Evolutionary conservation across 1,140 invertebrate species (phyloP).

Genomic region (Drosophila micromelanica): DNA sequence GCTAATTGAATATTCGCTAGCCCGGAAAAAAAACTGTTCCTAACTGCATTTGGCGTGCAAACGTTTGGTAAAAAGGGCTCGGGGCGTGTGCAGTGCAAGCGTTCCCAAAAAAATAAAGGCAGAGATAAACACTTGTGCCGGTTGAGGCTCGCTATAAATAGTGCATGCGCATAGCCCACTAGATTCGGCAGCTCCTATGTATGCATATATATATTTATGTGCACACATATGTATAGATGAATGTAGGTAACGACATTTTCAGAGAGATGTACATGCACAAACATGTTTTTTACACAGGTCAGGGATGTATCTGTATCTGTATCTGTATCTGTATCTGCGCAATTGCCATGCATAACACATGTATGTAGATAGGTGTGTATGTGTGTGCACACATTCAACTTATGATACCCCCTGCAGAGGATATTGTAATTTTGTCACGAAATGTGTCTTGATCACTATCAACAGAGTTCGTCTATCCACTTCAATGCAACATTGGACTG

Average conservation of each 20-base stretch:
- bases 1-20: not conserved
- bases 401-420: too few relatives aligned
- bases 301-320: constrained; percentile 40
- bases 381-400: too few relatives aligned
- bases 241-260: constrained; percentile 21
- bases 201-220: constrained; percentile 3
- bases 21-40: not conserved
- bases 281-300: constrained; percentile 42
- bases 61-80: not conserved
- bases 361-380: not conserved
- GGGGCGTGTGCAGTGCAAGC: not conserved
- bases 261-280: not conserved
- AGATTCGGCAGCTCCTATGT: constrained; percentile 9
- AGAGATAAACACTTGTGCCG: constrained; percentile 16
- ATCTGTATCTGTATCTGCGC: constrained; percentile 33
- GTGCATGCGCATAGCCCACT: constrained; percentile 43
- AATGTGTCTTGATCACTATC: too few relatives aligned
- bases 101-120: not conserved
- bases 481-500: too few relatives aligned
- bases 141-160: constrained; percentile 19
- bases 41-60: constrained; percentile 3
- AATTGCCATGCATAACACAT: constrained; percentile 24
- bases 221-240: constrained; percentile 14
- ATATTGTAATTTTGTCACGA: too few relatives aligned
- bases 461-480: too few relatives aligned